Percentiles rank a stretch among this genome's conserved stretches.
Conservation (phyloP, 2,797 vertebrate genomes). For the Mormyrus hasselquistii region DNA sequence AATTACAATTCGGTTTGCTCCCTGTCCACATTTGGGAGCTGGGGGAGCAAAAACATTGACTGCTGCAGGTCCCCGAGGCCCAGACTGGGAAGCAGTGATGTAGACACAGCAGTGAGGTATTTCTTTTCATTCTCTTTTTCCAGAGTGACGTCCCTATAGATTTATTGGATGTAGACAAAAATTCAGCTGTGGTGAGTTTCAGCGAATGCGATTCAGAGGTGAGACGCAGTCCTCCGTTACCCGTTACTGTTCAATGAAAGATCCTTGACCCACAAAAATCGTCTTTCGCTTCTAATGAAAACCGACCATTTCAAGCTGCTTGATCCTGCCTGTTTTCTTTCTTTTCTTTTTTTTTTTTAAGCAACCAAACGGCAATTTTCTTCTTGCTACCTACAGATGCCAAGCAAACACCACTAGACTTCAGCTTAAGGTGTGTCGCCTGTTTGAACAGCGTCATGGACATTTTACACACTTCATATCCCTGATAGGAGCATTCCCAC, state of each 20-base stretch:
- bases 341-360: slow-evolving; percentile 21
- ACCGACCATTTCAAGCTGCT: not conserved
- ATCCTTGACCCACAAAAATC: not conserved
- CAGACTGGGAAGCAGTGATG: not conserved
- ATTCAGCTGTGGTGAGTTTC: slow-evolving; percentile 96
- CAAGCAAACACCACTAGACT: slow-evolving; percentile 93
- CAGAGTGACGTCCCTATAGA: slow-evolving; percentile 98
- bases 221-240: slow-evolving; percentile 31
- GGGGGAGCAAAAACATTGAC: not conserved
- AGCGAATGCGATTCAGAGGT: slow-evolving; percentile 96
- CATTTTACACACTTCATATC: not conserved
- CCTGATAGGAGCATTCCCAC: not conserved
- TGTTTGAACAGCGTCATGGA: not conserved
- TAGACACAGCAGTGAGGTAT: not conserved
- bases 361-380: slow-evolving; percentile 88
- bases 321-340: not conserved
- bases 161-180: slow-evolving; percentile 94
- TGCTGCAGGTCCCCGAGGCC: not conserved
- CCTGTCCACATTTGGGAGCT: not conserved
- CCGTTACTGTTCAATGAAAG: not conserved
- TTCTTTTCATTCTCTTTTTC: slow-evolving; percentile 16
- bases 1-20: not conserved
- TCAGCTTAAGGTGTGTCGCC: slow-evolving; percentile 80
- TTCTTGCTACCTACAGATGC: slow-evolving; percentile 95
- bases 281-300: not conserved